Evolutionary conservation across 2,113 vertebrate species (phyloP).

Genomic region (Calyptomena viridis): DNA sequence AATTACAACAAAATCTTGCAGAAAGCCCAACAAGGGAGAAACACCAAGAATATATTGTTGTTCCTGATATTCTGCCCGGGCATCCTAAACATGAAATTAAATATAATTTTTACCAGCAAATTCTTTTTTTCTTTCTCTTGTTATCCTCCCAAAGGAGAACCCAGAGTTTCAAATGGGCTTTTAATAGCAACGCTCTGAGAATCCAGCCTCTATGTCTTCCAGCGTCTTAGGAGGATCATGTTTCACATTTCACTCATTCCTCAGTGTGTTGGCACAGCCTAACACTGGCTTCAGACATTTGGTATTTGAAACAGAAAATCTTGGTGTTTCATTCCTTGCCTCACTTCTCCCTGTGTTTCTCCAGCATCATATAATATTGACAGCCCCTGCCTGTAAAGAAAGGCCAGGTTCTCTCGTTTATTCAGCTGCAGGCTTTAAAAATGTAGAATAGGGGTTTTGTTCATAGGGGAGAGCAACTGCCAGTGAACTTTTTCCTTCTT

Average conservation of each 20-base stretch:
- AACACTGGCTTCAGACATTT: conserved; percentile 68
- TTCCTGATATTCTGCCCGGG: conserved; percentile 5
- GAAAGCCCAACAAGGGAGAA: not conserved
- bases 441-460: conserved; percentile 67
- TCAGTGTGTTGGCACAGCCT: conserved; percentile 54
- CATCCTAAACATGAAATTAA: conserved; percentile 41
- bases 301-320: conserved; percentile 73
- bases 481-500: conserved; percentile 67
- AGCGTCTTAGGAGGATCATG: not conserved
- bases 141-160: conserved; percentile 21
- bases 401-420: conserved; percentile 64
- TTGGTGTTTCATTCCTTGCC: conserved; percentile 66
- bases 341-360: conserved; percentile 68
- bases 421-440: conserved; percentile 68
- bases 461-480: conserved; percentile 46
- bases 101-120: conserved; percentile 42
- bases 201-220: conserved; percentile 49
- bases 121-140: not conserved
- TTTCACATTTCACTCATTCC: conserved; percentile 67
- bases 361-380: conserved; percentile 69
- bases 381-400: conserved; percentile 61
- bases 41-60: not conserved
- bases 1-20: not conserved
- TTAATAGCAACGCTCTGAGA: conserved; percentile 52
- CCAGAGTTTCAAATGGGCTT: conserved; percentile 30